phyloP scores from a whole-genome alignment of 2,888 invertebrate genomes.

The Fragum fragum region DNA sequence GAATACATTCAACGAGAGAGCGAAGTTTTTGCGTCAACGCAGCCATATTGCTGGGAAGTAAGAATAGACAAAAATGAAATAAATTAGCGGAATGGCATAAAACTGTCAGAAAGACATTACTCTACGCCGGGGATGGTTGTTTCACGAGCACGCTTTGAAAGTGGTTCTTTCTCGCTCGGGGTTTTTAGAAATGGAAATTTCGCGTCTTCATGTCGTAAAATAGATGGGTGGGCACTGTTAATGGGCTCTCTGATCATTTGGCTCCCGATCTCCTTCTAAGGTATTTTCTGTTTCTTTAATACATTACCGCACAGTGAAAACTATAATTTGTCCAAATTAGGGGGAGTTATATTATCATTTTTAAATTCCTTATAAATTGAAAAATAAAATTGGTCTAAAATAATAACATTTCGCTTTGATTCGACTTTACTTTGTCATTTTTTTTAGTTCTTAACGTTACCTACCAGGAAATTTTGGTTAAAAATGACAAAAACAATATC shows the following conservation, averaged over 20 bases:
- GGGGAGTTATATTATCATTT: too few relatives aligned
- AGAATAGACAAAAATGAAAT: conserved; percentile 45
- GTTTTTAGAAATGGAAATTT: conserved; percentile 32
- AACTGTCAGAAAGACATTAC: conserved; percentile 66
- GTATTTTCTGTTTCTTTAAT: too few relatives aligned
- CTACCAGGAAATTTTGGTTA: too few relatives aligned
- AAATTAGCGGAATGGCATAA: conserved; percentile 62
- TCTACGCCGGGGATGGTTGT: conserved; percentile 30
- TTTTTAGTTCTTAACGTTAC: too few relatives aligned
- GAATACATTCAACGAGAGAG: background rate
- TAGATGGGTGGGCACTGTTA: conserved; percentile 59
- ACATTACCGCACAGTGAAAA: too few relatives aligned
- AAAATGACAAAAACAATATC: too few relatives aligned
- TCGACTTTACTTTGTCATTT: too few relatives aligned
- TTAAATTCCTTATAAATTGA: too few relatives aligned
- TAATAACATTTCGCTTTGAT: too few relatives aligned
- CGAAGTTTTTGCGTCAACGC: conserved; percentile 47
- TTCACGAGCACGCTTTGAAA: conserved; percentile 43
- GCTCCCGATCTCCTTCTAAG: background rate
- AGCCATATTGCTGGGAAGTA: conserved; percentile 26
- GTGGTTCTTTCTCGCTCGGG: conserved; percentile 2
- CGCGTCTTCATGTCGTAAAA: conserved; percentile 27
- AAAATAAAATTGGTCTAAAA: too few relatives aligned
- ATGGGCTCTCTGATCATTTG: conserved; percentile 27
- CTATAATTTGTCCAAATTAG: too few relatives aligned